These are phyloP conservation scores for Linnaemya tessellans DNA, from an alignment of 2,888 invertebrate species.

Conservation along the genomic window DNA sequence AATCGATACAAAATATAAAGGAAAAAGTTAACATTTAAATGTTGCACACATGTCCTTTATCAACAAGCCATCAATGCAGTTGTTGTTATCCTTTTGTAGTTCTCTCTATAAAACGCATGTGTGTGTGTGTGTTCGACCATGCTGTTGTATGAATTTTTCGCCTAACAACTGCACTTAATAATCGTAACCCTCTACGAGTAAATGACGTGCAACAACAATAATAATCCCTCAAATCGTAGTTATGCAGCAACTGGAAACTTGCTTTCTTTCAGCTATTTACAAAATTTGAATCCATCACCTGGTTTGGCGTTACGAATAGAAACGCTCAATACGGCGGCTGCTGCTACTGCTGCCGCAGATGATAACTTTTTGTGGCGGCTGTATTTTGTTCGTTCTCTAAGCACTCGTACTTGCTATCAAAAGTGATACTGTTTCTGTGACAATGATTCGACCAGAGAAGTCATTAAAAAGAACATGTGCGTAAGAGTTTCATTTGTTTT, in stretches of 20 bases:
- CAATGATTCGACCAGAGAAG: constrained; percentile 23
- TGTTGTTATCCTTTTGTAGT: constrained; percentile 67
- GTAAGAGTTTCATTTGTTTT: constrained; percentile 42
- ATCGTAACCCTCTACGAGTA: constrained; percentile 62
- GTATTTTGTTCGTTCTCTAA: constrained; percentile 16
- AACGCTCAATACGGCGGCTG: constrained; percentile 55
- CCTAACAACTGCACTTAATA: constrained; percentile 62
- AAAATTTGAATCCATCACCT: constrained; percentile 64
- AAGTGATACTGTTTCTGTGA: constrained; percentile 44
- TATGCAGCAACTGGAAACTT: constrained; percentile 57
- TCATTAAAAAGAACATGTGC: constrained; percentile 66
- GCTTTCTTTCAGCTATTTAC: constrained; percentile 14
- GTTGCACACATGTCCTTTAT: constrained; percentile 72
- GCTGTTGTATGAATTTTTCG: constrained; percentile 13
- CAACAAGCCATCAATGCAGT: constrained; percentile 67
- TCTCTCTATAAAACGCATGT: constrained; percentile 39
- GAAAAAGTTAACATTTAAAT: constrained; percentile 40
- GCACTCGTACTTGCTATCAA: background rate
- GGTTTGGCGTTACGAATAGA: constrained; percentile 57
- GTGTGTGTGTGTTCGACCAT: constrained; percentile 19
- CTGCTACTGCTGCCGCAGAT: background rate
- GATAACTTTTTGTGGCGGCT: constrained; percentile 58
- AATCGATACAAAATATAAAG: constrained; percentile 28
- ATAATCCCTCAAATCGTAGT: constrained; percentile 68
- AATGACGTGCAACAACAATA: constrained; percentile 56